phyloP scores from a whole-genome alignment of 2,797 vertebrate genomes.

The Poliocrania exsul region DNA sequence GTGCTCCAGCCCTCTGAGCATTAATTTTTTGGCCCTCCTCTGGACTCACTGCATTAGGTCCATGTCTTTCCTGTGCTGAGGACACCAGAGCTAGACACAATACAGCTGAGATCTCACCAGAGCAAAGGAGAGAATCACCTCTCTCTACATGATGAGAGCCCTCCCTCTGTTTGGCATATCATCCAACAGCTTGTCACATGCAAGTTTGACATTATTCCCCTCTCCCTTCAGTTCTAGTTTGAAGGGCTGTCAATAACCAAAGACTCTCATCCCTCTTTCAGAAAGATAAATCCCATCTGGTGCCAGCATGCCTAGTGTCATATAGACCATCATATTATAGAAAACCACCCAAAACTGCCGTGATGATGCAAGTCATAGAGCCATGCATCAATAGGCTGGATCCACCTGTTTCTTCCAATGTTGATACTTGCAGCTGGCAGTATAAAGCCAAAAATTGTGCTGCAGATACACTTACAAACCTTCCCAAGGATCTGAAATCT shows the following conservation, averaged over 20 bases:
- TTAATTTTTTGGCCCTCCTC: neutral
- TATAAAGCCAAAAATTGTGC: neutral
- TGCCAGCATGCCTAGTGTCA: neutral
- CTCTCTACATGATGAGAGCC: neutral
- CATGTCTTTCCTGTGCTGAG: neutral
- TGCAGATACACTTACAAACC: too few relatives aligned
- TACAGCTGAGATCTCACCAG: too few relatives aligned
- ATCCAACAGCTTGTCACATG: neutral
- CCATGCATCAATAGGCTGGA: neutral
- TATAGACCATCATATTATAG: neutral
- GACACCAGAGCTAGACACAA: neutral
- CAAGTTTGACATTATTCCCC: neutral
- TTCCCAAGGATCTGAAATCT: neutral
- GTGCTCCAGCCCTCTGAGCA: neutral
- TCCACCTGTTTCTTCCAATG: neutral
- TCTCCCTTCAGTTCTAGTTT: neutral
- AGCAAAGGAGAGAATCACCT: neutral
- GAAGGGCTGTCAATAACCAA: neutral
- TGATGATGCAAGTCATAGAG: accelerated
- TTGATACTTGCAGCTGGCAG: neutral
- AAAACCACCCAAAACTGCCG: neutral
- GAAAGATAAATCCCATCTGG: neutral
- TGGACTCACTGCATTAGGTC: accelerated
- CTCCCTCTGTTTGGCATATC: neutral
- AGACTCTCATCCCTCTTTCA: neutral